Conservation (phyloP, 2,797 vertebrate genomes). For the Melanotaenia nigrans region DNA sequence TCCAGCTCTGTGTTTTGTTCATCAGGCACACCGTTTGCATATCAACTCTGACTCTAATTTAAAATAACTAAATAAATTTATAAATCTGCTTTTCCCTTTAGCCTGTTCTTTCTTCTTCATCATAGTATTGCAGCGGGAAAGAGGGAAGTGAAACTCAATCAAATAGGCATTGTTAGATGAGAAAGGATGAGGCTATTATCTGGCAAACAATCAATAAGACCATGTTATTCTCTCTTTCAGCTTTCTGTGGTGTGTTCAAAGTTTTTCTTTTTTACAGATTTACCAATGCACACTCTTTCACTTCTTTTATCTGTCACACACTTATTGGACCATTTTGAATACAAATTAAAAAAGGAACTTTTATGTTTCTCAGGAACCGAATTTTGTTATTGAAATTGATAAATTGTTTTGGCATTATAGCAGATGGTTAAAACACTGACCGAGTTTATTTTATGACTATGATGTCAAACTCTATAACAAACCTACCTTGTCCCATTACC, state of each 20-base stretch:
- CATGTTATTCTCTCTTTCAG: constrained; percentile 52
- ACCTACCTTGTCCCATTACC: no score
- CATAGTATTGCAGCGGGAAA: constrained; percentile 43
- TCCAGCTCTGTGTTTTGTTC: constrained; percentile 70
- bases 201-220: constrained; percentile 69
- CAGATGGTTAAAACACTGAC: constrained; percentile 1
- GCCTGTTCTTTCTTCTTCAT: constrained; percentile 17
- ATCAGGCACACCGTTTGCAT: constrained; percentile 64
- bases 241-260: constrained; percentile 37
- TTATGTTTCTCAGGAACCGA: constrained; percentile 38
- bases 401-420: constrained; percentile 18
- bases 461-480: neutral
- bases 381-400: constrained; percentile 25
- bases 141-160: constrained; percentile 81
- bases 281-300: constrained; percentile 50
- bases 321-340: constrained; percentile 38
- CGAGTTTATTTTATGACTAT: constrained; percentile 1
- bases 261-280: constrained; percentile 56
- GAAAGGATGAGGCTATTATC: constrained; percentile 63
- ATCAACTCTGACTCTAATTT: constrained; percentile 69
- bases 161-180: constrained; percentile 65
- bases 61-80: constrained; percentile 67
- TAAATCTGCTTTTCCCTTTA: constrained; percentile 41
- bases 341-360: constrained; percentile 38
- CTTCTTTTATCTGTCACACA: constrained; percentile 49